Conservation (phyloP, 2,113 vertebrate genomes). For the Rhynchomys soricoides region DNA sequence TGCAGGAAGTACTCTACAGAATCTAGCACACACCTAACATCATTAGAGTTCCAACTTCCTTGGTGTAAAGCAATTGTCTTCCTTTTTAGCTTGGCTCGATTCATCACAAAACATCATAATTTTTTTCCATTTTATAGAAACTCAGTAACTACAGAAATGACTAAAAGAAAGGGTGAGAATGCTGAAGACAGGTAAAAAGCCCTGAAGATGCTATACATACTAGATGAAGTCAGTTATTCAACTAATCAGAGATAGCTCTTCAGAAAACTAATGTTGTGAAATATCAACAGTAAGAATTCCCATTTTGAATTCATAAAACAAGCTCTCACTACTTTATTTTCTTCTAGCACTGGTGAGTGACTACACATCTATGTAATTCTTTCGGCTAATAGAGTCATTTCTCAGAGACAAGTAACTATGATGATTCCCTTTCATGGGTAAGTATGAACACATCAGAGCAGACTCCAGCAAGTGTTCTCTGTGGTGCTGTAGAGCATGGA, state of each 20-base stretch:
- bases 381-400: background rate
- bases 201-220: background rate
- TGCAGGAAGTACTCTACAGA: background rate
- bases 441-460: background rate
- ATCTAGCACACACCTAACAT: background rate
- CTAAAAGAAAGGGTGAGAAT: slow-evolving; percentile 19
- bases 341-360: background rate
- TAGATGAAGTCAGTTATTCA: slow-evolving; percentile 32
- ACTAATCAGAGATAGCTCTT: background rate
- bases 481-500: background rate
- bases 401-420: background rate
- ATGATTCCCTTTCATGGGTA: background rate
- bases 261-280: background rate
- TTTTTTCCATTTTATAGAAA: background rate
- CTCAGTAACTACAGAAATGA: background rate
- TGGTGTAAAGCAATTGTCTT: background rate
- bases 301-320: background rate
- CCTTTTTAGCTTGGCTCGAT: background rate
- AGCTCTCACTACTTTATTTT: background rate
- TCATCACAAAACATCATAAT: background rate
- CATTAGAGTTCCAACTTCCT: background rate
- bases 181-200: slow-evolving; percentile 33
- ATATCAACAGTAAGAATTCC: background rate
- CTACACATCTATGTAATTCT: background rate
- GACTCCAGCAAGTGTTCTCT: background rate